phyloP scores from a whole-genome alignment of 2,113 vertebrate genomes.

The Microcebus murinus region DNA sequence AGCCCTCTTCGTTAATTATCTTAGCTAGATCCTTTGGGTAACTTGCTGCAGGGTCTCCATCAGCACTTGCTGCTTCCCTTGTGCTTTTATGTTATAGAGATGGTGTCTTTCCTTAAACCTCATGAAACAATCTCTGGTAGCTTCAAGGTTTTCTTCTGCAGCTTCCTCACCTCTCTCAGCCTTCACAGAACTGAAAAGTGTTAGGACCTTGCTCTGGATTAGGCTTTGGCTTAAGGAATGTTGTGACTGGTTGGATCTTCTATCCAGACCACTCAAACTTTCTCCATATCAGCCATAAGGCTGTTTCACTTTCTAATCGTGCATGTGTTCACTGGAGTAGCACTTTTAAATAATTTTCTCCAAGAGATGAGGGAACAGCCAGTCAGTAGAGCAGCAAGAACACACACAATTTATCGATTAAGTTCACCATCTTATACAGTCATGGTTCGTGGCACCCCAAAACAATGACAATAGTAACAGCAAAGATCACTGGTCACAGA shows the following conservation, averaged over 20 bases:
- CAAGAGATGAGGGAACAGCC: background rate
- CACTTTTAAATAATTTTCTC: background rate
- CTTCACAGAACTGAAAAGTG: background rate
- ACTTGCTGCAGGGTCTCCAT: background rate
- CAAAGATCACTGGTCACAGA: background rate
- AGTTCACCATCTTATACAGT: background rate
- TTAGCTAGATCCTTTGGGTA: background rate
- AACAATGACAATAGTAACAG: background rate
- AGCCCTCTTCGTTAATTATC: background rate
- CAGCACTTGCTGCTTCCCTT: background rate
- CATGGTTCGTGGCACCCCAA: background rate
- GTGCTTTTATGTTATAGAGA: background rate
- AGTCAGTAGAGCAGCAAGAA: background rate
- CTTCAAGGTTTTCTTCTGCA: background rate
- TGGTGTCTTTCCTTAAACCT: background rate
- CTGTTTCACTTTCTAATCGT: background rate
- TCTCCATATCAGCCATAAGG: background rate
- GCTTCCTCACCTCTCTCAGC: background rate
- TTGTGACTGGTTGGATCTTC: background rate
- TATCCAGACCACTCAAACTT: background rate
- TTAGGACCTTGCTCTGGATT: background rate
- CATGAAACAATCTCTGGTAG: background rate
- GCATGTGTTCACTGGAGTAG: background rate
- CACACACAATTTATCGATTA: background rate
- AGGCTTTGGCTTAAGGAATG: background rate